These are phyloP conservation scores for Solenopsis fugax DNA, from an alignment of 1,140 invertebrate genomes.

Conservation along the genomic window DNA sequence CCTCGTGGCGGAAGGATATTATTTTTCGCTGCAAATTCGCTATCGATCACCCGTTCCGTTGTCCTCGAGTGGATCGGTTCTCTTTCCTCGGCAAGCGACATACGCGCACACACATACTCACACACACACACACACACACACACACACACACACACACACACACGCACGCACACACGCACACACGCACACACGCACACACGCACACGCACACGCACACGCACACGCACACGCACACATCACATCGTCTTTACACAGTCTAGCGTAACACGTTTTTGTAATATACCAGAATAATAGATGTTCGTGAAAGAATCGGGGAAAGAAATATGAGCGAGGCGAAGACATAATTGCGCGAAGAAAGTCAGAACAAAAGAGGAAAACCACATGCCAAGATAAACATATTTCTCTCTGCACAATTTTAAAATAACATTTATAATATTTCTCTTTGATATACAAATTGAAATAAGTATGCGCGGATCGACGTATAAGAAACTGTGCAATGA, in stretches of 20 bases:
- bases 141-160: background rate
- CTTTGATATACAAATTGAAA: background rate
- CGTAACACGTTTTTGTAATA: conserved; percentile 18
- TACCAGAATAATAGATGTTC: conserved; percentile 11
- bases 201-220: background rate
- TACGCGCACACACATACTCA: background rate
- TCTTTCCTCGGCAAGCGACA: background rate
- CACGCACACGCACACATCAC: no score
- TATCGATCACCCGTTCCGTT: conserved; percentile 37
- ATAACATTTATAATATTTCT: background rate
- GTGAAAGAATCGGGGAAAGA: background rate
- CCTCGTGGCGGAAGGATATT: background rate
- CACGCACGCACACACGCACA: background rate
- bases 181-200: no score
- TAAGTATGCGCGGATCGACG: background rate
- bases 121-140: background rate
- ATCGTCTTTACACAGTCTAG: background rate
- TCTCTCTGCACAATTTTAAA: background rate
- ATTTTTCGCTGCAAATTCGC: conserved; percentile 50
- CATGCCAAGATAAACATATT: background rate
- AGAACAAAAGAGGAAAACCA: background rate
- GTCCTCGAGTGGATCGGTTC: conserved; percentile 16
- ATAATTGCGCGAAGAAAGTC: background rate
- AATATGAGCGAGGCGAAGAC: background rate
- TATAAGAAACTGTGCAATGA: background rate